Base-by-base conservation (phyloP, 2,113 vertebrate species). In the Brachyhypopomus gauderio region DNA sequence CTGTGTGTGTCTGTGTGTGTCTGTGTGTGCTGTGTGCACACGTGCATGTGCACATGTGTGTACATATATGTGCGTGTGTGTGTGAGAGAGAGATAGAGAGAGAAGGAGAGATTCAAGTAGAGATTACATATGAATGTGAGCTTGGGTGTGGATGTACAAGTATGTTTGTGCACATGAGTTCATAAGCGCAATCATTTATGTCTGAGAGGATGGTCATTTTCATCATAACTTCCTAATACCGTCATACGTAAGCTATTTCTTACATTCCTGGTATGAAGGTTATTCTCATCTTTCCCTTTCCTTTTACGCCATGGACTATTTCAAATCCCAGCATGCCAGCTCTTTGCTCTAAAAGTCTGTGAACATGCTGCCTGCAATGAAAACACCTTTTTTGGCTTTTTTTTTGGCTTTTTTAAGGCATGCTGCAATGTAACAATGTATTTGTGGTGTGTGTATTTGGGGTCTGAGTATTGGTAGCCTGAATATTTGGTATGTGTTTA, bases 81-180 rank as follows among this genome's bases (percentile, higher is more conserved):
- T 77, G 38, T 22, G 19, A 9, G 38, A 52, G 23, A 45, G 41
- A 45, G 41, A 45, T 2, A 45, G 41, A 45, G 41, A 45, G 9
- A 45, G 41, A 8, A 11, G 30, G 30, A 30, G 30, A 30, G 30
- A 30, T 30, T 30, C 30, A 30, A 30, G 30, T 30, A 30, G 30
- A 30, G 30, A 30, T 30, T 30, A 30, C 30, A 30, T 30, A 30
- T 30, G 30, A 30, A 30, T 30, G 30, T 30, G 30, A 30, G 30
- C 30, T 30, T 30, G 30, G 30, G 41, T 56, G 3, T 20, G 27
- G 38, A 55, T 69, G 52, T 19, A 52, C 23, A 67, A 34, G 75
- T 62, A 3, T 62, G 80, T 56, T 52, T 60, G 56, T 70, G 56
- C 70, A 19, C 58, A 55, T 55, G 45, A 41, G 77, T 70, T 72